A percentile compares a stretch with the other conserved stretches of the same genome.
These are phyloP conservation scores for Endotricha flammealis DNA, from an alignment of 2,888 invertebrate genomes.

Conservation along the genomic window DNA sequence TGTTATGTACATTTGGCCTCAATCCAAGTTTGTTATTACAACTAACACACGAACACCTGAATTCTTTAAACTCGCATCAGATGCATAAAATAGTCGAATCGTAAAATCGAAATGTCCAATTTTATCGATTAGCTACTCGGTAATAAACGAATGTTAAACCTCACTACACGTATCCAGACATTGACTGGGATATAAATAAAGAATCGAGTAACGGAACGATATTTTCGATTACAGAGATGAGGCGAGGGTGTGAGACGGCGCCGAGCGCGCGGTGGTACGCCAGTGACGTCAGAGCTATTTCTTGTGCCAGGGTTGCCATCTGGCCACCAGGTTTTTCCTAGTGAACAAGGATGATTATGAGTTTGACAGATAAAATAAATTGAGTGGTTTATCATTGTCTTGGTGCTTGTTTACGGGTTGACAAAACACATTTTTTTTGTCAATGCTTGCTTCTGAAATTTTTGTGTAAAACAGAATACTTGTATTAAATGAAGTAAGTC, in stretches of 20 bases:
- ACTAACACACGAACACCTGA: conserved; percentile 10
- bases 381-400: not conserved
- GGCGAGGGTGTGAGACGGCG: conserved; percentile 32
- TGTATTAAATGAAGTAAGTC: too few species aligned
- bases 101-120: conserved; percentile 9
- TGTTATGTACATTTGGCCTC: conserved; percentile 2
- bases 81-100: conserved; percentile 11
- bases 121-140: conserved; percentile 18
- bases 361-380: not conserved
- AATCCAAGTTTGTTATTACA: conserved; percentile 7
- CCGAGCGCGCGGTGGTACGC: conserved; percentile 24
- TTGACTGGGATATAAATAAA: conserved; percentile 39
- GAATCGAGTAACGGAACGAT: conserved; percentile 36
- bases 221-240: conserved; percentile 43
- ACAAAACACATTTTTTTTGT: too few species aligned
- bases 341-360: not conserved
- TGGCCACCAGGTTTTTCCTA: conserved; percentile 1
- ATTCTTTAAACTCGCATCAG: conserved; percentile 8
- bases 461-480: too few species aligned
- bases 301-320: conserved; percentile 14
- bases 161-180: conserved; percentile 36
- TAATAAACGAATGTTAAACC: conserved; percentile 16
- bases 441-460: too few species aligned
- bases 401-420: too few species aligned
- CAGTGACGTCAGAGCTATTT: conserved; percentile 34